A percentile compares a stretch with the other conserved stretches of the same genome.
phyloP scores from a whole-genome alignment of 2,797 vertebrate species.

The Oreonectes daqikongensis region DNA sequence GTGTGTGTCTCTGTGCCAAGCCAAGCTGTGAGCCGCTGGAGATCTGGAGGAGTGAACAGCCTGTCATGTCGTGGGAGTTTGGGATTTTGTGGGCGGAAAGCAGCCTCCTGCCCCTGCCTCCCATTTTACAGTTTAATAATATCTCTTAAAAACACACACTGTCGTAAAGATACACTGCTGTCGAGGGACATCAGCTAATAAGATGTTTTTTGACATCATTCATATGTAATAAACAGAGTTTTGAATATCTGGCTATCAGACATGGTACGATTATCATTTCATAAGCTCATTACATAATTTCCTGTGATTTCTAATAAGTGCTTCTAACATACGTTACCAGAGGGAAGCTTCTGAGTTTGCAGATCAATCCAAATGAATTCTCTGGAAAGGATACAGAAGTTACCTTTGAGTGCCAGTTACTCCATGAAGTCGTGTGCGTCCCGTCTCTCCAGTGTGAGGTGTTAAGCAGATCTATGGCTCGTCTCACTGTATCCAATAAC shows the following conservation, averaged over 20 bases:
- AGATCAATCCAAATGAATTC: conserved; percentile 12
- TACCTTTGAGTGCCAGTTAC: conserved; percentile 46
- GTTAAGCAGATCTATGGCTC: conserved; percentile 11
- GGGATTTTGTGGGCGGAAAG: conserved; percentile 43
- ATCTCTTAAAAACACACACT: background rate
- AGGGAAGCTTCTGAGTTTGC: no score
- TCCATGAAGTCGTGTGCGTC: conserved; percentile 34
- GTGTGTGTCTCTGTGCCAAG: conserved; percentile 42
- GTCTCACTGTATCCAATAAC: conserved; percentile 25
- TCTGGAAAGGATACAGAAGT: conserved; percentile 31
- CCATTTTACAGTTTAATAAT: conserved; percentile 46
- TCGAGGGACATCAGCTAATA: background rate
- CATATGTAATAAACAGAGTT: background rate
- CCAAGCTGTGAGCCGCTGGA: conserved; percentile 49
- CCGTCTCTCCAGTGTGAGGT: conserved; percentile 15
- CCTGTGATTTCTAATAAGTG: background rate
- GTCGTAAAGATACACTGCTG: background rate
- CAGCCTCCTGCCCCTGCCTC: conserved; percentile 23
- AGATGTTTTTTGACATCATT: background rate
- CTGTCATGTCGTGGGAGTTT: conserved; percentile 52
- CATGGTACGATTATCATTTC: conserved; percentile 4
- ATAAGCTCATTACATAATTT: background rate
- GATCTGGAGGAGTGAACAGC: conserved; percentile 45
- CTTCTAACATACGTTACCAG: background rate
- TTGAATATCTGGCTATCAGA: background rate